These are phyloP conservation scores for Cyclophora punctaria DNA, from an alignment of 2,888 invertebrate species.

Conservation along the genomic window DNA sequence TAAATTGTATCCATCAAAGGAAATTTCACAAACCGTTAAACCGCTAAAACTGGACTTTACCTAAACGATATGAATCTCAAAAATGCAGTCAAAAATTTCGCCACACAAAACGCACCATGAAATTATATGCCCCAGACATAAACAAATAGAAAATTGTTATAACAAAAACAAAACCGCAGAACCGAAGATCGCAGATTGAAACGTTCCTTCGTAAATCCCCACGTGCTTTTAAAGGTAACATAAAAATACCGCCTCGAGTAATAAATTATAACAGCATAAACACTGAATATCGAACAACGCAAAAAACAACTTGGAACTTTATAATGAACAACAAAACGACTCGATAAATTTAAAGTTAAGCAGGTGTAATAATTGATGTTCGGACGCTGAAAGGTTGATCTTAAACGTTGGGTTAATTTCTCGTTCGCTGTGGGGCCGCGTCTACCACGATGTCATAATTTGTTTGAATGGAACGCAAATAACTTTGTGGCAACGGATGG, in stretches of 20 bases:
- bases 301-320: slow-evolving; percentile 18
- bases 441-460: slow-evolving; percentile 54
- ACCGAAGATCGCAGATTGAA: slow-evolving; percentile 51
- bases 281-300: slow-evolving; percentile 46
- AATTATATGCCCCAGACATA: slow-evolving; percentile 26
- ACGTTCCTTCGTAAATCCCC: slow-evolving; percentile 7
- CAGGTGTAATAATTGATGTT: slow-evolving; percentile 74
- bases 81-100: slow-evolving; percentile 10
- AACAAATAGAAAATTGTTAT: slow-evolving; percentile 38
- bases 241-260: slow-evolving; percentile 52
- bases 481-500: slow-evolving; percentile 31
- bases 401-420: slow-evolving; percentile 54
- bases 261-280: slow-evolving; percentile 67
- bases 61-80: background rate
- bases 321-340: slow-evolving; percentile 63
- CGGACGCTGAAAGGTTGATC: slow-evolving; percentile 55
- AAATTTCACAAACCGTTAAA: too few relatives aligned
- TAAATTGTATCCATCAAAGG: too few relatives aligned
- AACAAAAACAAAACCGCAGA: slow-evolving; percentile 35
- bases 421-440: slow-evolving; percentile 18
- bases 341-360: slow-evolving; percentile 68
- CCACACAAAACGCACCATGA: slow-evolving; percentile 19
- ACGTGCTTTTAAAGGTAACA: slow-evolving; percentile 52
- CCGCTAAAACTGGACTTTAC: too few relatives aligned
- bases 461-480: slow-evolving; percentile 49